Conservation (phyloP, 2,888 invertebrate genomes). For the Cancer borealis region DNA sequence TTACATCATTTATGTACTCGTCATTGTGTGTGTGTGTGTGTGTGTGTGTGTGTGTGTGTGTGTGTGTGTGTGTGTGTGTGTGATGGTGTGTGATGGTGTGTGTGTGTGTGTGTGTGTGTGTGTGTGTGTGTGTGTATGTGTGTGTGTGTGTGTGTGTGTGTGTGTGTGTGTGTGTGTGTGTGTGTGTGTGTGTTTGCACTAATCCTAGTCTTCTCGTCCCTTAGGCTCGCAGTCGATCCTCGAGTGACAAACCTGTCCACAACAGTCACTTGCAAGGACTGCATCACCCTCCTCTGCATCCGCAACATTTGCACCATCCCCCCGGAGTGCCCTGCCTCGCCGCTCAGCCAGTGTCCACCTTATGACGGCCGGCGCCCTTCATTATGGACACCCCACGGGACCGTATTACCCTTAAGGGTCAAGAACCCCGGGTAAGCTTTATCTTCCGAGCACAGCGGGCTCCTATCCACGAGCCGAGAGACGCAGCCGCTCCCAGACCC, state of each 20-base stretch:
- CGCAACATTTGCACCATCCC: slow-evolving; percentile 51
- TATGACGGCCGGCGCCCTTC: slow-evolving; percentile 66
- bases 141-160: slow-evolving; percentile 54
- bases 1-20: too few species aligned
- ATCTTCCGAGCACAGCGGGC: slow-evolving; percentile 55
- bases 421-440: slow-evolving; percentile 63
- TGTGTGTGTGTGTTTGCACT: neutral
- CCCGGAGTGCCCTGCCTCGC: slow-evolving; percentile 59
- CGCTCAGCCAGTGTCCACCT: slow-evolving; percentile 61
- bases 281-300: slow-evolving; percentile 60
- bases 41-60: too few species aligned
- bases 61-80: too few species aligned
- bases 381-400: neutral
- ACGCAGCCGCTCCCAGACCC: slow-evolving; percentile 15
- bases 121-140: slow-evolving; percentile 11
- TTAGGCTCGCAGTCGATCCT: slow-evolving; percentile 66
- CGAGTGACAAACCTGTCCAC: slow-evolving; percentile 57
- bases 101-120: neutral
- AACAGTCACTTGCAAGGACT: slow-evolving; percentile 52
- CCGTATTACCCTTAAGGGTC: slow-evolving; percentile 41
- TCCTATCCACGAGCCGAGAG: neutral
- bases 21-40: neutral
- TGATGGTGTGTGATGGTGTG: too few species aligned
- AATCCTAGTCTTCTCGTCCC: neutral
- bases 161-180: slow-evolving; percentile 39